Base-by-base conservation (phyloP, 2,113 vertebrate species). In the Heterochromis multidens region DNA sequence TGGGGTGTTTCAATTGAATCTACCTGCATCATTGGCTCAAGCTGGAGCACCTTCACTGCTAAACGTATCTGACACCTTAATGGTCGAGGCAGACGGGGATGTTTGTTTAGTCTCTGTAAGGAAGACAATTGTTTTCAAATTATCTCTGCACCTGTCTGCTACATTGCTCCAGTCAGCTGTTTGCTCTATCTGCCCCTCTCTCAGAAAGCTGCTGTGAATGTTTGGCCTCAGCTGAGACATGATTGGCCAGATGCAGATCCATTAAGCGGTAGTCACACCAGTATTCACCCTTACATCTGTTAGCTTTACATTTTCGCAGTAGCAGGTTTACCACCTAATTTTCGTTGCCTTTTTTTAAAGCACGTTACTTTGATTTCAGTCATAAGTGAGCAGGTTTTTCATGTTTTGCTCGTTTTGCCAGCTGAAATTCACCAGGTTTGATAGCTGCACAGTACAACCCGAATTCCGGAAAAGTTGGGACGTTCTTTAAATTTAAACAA, bases 31-130 rank as follows among this genome's bases (percentile, higher is more conserved):
- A 6, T 5, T 43, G 43, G 67, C 25, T 72, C 25, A 43, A 72
- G 65, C 67, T 1, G 67, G 67, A 74, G 67, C 67, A 72, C 10
- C 92, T 94, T 91, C 78, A 85, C 35, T 4, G 40, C 84, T 87
- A 88, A 92, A 74, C 63, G 2, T 13, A 83, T 61, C 86, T 85
- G 89, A 90, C 84, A 83, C 79, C 43, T 56, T 65, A 86, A 89
- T 84, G 78, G 60, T 4, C 0, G 49, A 65, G 85, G 83, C 86
- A 77, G 79, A 84, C 63, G 7, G 62, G 10, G n/a, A 65, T 59
- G 80, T 90, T 90, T 81, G 82, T 87, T 85, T 74, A 49, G 76
- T 67, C 87, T 82, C 76, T 59, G 67, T 19, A 9, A 77, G 82
- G 67, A 61, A 65, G 81, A 88, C 35, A 72, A 67, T 81, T 57